Evolutionary conservation across 2,888 invertebrate genomes (phyloP), one percentile per base, ranked within the genome.

Genomic region (Willowsia nigromaculata): DNA sequence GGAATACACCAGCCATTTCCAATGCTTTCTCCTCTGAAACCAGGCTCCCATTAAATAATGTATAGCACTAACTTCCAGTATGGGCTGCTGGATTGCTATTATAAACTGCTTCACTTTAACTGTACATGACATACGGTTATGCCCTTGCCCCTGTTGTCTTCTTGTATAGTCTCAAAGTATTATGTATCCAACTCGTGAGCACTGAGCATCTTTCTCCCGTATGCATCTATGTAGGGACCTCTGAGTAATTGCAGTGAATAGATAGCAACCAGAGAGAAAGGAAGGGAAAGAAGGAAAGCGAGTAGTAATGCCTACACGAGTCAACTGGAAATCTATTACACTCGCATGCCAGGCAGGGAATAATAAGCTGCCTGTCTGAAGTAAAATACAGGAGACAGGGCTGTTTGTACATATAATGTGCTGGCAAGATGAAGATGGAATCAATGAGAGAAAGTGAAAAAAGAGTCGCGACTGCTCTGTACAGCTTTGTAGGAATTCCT

Each of bases 171-270:
- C n/a, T n/a, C n/a, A n/a, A n/a, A n/a, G n/a, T n/a, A n/a, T n/a
- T n/a, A 25, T 25, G 27, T 43, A 0, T 13, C 15, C 27, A 22
- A n/a, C n/a, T n/a, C n/a, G n/a, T n/a, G n/a, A n/a, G n/a, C n/a
- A n/a, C n/a, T 15, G 74, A 74, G 27, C 74, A 74, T 74, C 74
- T 74, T 74, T 74, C 74, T 74, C 74, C 47, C 47, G n/a, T 47
- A 47, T 47, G 15, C 47, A 1, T 25, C 22, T 27, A 74, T 27
- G n/a, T n/a, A n/a, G n/a, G n/a, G n/a, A n/a, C n/a, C n/a, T n/a
- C n/a, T n/a, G n/a, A 74, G 18, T 15, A 53, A 71, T 74, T 27
- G 27, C n/a, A 13, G n/a, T n/a, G 71, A 37, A n/a, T n/a, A 9
- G 65, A 65, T 33, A 65, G 65, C 37, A 65, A 37, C n/a, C 37